Evolutionary conservation across 2,888 invertebrate species (phyloP).

Genomic region (Thymelicus lineola): DNA sequence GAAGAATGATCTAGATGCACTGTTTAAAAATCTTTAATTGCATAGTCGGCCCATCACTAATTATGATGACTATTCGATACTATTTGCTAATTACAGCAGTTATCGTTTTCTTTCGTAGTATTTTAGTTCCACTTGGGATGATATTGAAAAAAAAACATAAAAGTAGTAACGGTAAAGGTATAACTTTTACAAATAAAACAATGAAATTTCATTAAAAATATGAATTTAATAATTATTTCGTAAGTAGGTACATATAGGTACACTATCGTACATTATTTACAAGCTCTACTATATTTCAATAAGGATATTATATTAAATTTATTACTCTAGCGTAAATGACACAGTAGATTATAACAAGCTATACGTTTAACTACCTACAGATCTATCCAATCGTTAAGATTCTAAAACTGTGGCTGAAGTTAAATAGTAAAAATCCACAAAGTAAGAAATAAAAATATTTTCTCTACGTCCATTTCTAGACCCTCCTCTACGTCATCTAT

Average conservation of each 20-base stretch:
- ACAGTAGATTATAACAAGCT: constrained; percentile 30
- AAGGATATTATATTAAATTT: constrained; percentile 47
- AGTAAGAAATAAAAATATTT: constrained; percentile 38
- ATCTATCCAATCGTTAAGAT: constrained; percentile 42
- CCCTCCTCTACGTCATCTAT: constrained; percentile 48
- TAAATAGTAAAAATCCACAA: constrained; percentile 42
- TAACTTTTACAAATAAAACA: constrained; percentile 37
- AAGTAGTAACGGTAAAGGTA: not conserved
- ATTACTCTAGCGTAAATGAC: constrained; percentile 32
- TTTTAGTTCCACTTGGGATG: too few species aligned
- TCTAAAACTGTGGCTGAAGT: constrained; percentile 45
- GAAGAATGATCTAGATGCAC: too few species aligned
- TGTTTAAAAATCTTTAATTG: too few species aligned
- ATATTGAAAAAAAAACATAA: too few species aligned
- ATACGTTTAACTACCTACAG: constrained; percentile 40
- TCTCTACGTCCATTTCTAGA: constrained; percentile 33
- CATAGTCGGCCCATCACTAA: too few species aligned
- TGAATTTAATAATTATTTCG: constrained; percentile 67
- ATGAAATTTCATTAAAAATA: constrained; percentile 57
- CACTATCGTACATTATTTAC: constrained; percentile 79
- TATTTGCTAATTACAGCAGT: too few species aligned
- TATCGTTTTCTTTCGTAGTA: too few species aligned
- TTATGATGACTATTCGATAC: too few species aligned
- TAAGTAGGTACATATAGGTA: constrained; percentile 66
- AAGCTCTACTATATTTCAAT: constrained; percentile 51